These are phyloP conservation scores for Passer domesticus DNA, from an alignment of 2,113 vertebrate species.

Conservation along the genomic window DNA sequence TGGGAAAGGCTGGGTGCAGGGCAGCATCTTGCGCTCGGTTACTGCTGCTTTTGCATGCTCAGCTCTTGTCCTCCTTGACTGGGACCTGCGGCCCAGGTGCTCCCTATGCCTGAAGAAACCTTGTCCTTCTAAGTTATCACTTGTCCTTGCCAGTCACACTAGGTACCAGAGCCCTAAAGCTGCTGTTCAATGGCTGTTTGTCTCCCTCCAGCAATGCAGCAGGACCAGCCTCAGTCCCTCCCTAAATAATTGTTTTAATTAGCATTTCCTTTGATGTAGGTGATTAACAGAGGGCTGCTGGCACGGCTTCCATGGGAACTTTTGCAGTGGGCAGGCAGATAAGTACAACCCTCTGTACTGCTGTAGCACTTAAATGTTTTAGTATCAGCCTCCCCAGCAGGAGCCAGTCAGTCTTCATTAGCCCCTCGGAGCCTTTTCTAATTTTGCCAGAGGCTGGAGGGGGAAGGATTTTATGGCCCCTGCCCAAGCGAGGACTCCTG, in stretches of 20 bases:
- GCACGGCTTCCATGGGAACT: conserved; percentile 11
- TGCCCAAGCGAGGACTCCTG: fast-evolving
- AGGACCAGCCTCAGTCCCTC: not conserved
- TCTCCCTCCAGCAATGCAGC: not conserved
- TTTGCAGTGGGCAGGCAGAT: not conserved
- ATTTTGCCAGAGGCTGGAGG: not conserved
- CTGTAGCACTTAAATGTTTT: not conserved
- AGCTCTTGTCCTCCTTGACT: not conserved
- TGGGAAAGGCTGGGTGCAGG: not conserved
- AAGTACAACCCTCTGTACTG: not conserved
- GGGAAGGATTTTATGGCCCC: not conserved
- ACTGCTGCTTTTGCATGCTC: not conserved
- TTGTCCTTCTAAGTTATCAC: not conserved
- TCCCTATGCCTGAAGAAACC: not conserved
- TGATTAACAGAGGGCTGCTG: not conserved
- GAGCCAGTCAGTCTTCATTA: not conserved
- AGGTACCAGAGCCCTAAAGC: not conserved
- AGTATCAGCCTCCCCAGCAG: not conserved
- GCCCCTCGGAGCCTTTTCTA: not conserved
- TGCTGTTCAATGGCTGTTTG: not conserved
- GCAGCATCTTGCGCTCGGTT: not conserved
- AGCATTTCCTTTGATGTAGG: not conserved
- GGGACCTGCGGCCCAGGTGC: not conserved
- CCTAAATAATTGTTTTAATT: conserved; percentile 49
- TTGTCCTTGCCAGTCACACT: not conserved